Percentiles rank a stretch among this genome's conserved stretches.
These are phyloP conservation scores for Cactoblastis cactorum DNA, from an alignment of 2,888 invertebrate species.

Conservation along the genomic window DNA sequence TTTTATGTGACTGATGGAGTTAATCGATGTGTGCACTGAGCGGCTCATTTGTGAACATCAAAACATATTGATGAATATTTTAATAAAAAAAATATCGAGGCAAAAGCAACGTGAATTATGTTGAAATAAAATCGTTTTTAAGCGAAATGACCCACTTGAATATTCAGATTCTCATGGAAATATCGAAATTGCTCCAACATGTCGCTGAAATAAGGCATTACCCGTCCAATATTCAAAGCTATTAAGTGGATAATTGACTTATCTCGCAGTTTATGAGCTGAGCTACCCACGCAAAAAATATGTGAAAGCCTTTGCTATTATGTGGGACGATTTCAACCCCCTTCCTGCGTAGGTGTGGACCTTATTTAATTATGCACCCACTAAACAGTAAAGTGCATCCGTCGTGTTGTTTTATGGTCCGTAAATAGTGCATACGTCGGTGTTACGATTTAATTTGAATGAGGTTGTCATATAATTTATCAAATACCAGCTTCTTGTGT, in stretches of 20 bases:
- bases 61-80: neutral
- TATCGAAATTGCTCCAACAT: neutral
- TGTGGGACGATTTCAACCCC: slow-evolving; percentile 24
- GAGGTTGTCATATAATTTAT: neutral
- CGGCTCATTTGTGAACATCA: no score
- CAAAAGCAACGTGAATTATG: neutral
- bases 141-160: neutral
- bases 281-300: slow-evolving; percentile 21
- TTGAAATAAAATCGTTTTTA: neutral
- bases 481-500: neutral
- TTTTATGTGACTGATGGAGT: no score
- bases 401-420: slow-evolving; percentile 41
- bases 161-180: slow-evolving; percentile 1
- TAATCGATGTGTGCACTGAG: no score
- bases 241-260: slow-evolving; percentile 11
- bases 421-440: slow-evolving; percentile 24
- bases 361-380: slow-evolving; percentile 55
- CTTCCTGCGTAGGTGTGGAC: slow-evolving; percentile 30
- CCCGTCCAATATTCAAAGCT: slow-evolving; percentile 10
- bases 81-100: neutral
- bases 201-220: slow-evolving; percentile 2
- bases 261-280: slow-evolving; percentile 2
- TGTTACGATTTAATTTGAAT: neutral
- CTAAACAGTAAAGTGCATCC: slow-evolving; percentile 44
- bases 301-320: slow-evolving; percentile 29